These are phyloP conservation scores for Antennarius striatus DNA, from an alignment of 2,113 vertebrate genomes.

Conservation along the genomic window DNA sequence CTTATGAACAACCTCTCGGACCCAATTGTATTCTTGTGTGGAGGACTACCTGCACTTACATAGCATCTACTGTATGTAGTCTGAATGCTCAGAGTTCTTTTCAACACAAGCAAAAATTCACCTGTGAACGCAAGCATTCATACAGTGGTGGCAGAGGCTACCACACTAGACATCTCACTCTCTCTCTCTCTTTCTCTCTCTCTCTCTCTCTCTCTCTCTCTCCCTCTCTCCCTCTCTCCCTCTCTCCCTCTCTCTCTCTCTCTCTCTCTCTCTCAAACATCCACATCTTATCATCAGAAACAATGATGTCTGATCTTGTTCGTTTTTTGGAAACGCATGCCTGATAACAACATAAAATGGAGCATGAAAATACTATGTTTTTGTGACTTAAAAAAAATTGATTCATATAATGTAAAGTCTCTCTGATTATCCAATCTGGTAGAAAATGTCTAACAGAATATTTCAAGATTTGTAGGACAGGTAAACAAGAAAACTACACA, in stretches of 20 bases:
- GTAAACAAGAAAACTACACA: slow-evolving; percentile 12
- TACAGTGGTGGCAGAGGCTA: no score
- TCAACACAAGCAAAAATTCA: no score
- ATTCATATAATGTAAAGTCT: slow-evolving; percentile 12
- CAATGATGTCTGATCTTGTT: slow-evolving; percentile 11
- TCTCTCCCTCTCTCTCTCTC: no score
- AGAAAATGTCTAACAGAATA: slow-evolving; percentile 21
- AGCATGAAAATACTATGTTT: slow-evolving; percentile 1
- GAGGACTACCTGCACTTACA: no score
- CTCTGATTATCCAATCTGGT: slow-evolving; percentile 5
- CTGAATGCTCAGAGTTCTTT: no score
- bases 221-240: no score
- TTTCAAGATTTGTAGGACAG: slow-evolving; percentile 11
- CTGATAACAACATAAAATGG: not conserved
- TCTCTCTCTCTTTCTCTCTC: no score
- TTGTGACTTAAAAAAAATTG: slow-evolving; percentile 15
- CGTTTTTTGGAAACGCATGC: slow-evolving; percentile 33
- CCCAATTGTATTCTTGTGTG: no score
- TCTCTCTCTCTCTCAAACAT: not conserved
- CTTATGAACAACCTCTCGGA: no score
- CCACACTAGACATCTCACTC: not conserved
- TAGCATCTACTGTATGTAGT: no score
- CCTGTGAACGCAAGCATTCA: no score
- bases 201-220: no score
- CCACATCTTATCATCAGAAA: slow-evolving; percentile 12